A percentile compares a stretch with the other conserved stretches of the same genome.
phyloP scores from a whole-genome alignment of 2,113 vertebrate species.

The Phalacrocorax aristotelis region DNA sequence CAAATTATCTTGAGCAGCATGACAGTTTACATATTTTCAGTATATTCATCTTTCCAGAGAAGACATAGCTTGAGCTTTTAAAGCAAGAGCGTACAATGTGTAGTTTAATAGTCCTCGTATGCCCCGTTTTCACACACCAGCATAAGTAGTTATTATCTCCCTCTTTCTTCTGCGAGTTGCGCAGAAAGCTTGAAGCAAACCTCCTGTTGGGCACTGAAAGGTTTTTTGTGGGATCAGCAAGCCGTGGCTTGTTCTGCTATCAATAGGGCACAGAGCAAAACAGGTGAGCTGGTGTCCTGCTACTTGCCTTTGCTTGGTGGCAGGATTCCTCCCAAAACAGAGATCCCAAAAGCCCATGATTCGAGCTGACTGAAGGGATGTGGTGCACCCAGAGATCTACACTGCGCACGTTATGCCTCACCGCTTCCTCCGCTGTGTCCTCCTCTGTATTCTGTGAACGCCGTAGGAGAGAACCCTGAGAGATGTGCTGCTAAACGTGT shows the following conservation, averaged over 20 bases:
- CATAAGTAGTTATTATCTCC: not conserved
- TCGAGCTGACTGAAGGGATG: not conserved
- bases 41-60: not conserved
- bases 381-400: accelerated
- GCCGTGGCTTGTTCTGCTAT: not conserved
- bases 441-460: accelerated
- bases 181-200: not conserved
- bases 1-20: not conserved
- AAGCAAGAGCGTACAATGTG: not conserved
- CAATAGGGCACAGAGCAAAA: not conserved
- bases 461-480: not conserved
- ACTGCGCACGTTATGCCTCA: accelerated
- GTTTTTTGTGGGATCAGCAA: not conserved
- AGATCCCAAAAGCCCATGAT: accelerated
- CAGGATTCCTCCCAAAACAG: not conserved
- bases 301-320: not conserved
- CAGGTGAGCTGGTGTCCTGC: not conserved
- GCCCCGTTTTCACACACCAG: not conserved
- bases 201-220: not conserved
- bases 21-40: not conserved
- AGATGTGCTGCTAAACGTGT: not conserved
- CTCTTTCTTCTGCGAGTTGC: not conserved
- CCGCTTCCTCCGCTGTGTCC: not conserved
- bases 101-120: not conserved
- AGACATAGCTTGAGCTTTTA: not conserved